Base-by-base conservation (phyloP, 2,888 invertebrate species). In the Barypeithes pellucidus region DNA sequence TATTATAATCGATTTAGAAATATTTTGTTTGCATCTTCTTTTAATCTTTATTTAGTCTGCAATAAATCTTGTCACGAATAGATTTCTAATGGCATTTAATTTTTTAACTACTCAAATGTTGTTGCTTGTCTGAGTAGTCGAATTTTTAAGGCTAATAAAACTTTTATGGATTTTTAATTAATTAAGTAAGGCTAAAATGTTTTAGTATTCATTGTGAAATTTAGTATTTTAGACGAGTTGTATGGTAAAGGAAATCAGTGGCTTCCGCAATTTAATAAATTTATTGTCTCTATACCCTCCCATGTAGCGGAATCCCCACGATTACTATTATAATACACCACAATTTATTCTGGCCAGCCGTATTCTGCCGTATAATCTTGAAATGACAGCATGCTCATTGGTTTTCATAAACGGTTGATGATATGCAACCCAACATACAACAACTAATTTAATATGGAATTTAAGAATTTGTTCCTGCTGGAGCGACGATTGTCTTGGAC, bases 1-100 rank as follows among this genome's bases (percentile, higher is more conserved):
- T 65, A 65, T 65, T 50, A 50, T 65, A 65, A 65, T 65, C 65
- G 65, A 65, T 50, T 50, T 65, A 36, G 50, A 65, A 50, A 65
- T 65, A 47, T 47, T 36, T 65, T 50, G 50, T 65, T 50, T 36
- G 47, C 33, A 57, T 57, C 54, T 57, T 57, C 45, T 50, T 65
- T 65, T 65, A 65, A 65, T 65, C 65, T 65, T 36, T 50, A 43
- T 65, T 65, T 65, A 65, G 43, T 50, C 47, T 50, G 50, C 36
- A 65, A 65, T 65, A 65, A 65, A 65, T 65, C 65, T 65, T 65
- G 11, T 65, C 36, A 65, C 20, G 50, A 65, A 50, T 57, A 33
- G 54, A 33, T 57, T 33, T 52, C 52, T 24, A 52, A 52, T 29
- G 52, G 18, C 52, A 50, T 52, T 57, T 57, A 33, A 57, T 57